phyloP scores from a whole-genome alignment of 1,140 invertebrate genomes.

The Plectrocnemia conspersa region DNA sequence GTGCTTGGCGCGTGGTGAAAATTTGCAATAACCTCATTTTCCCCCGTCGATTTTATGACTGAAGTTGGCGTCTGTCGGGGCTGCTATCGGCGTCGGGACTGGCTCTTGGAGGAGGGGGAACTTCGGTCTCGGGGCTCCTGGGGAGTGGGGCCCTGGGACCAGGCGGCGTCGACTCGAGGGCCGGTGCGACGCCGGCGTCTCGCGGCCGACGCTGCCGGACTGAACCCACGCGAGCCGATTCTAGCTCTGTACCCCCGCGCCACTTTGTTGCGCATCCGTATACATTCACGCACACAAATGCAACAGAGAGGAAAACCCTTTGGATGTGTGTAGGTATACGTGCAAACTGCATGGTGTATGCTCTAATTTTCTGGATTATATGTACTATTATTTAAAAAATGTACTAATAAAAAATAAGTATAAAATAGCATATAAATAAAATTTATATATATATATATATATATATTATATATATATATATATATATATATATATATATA shows the following conservation, averaged over 20 bases:
- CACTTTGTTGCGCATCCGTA: slow-evolving; percentile 2
- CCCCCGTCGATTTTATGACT: not conserved
- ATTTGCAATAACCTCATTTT: slow-evolving; percentile 16
- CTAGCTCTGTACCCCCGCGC: not conserved
- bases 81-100: not conserved
- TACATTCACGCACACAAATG: no score
- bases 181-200: slow-evolving; percentile 1
- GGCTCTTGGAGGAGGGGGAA: not conserved
- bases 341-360: no score
- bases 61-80: not conserved
- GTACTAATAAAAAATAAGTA: no score
- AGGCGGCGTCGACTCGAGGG: not conserved
- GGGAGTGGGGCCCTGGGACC: not conserved
- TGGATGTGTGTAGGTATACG: no score
- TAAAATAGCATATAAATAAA: no score
- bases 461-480: no score
- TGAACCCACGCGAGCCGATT: not conserved
- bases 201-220: slow-evolving; percentile 7
- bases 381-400: no score
- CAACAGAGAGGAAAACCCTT: no score
- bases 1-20: not conserved
- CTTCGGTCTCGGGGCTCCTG: not conserved
- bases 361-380: no score
- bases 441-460: no score
- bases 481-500: no score